A percentile compares a stretch with the other conserved stretches of the same genome.
Conservation (phyloP, 2,113 vertebrate species). For the Cephalopholis sonnerati region DNA sequence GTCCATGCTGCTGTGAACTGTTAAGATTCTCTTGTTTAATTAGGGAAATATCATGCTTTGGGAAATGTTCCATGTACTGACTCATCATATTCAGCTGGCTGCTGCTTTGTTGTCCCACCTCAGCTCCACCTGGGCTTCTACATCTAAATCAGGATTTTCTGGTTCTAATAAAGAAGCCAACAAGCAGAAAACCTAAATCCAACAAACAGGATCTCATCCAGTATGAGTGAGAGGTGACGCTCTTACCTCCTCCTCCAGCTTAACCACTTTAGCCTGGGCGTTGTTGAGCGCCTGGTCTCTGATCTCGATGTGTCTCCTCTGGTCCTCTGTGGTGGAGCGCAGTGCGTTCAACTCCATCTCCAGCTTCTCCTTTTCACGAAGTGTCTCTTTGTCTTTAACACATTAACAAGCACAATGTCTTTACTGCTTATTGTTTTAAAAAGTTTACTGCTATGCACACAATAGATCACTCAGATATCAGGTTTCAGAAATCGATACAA, state of each 20-base stretch:
- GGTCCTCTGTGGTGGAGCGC: constrained; percentile 94
- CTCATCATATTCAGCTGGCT: background rate
- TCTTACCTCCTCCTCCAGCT: constrained; percentile 96
- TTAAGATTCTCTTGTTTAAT: background rate
- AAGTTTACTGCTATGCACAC: background rate
- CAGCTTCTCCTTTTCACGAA: constrained; percentile 96
- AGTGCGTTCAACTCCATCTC: constrained; percentile 93
- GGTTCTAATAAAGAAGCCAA: background rate
- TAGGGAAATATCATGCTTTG: background rate
- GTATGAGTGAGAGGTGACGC: background rate
- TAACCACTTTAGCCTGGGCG: constrained; percentile 97
- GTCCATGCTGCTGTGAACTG: background rate
- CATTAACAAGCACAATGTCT: background rate
- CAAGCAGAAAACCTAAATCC: background rate
- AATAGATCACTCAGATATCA: background rate
- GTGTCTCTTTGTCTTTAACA: constrained; percentile 92
- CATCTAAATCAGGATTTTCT: background rate
- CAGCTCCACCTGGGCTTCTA: background rate
- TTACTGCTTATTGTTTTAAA: background rate
- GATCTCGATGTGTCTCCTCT: constrained; percentile 97
- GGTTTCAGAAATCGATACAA: background rate
- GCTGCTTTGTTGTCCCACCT: background rate
- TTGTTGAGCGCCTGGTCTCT: constrained; percentile 98
- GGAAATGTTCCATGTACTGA: background rate
- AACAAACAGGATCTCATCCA: background rate